Evolutionary conservation across 2,888 invertebrate genomes (phyloP).

Genomic region (Eupsilia transversa): DNA sequence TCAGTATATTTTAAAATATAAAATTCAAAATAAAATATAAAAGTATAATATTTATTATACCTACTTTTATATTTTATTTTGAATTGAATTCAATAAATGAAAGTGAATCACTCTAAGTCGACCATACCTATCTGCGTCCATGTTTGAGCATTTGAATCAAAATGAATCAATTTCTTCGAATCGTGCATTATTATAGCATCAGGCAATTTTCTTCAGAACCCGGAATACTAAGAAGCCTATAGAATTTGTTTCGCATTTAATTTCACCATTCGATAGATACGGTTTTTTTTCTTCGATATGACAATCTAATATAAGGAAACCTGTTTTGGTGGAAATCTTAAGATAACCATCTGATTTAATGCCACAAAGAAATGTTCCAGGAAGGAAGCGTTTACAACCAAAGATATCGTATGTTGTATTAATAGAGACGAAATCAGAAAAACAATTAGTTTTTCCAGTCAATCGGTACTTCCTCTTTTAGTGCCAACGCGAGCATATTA

Average conservation of each 20-base stretch:
- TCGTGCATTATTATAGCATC: not conserved
- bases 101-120: not conserved
- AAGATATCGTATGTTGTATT: not conserved
- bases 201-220: constrained; percentile 1
- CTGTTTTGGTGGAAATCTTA: not conserved
- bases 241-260: constrained; percentile 27
- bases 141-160: not conserved
- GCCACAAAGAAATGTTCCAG: not conserved
- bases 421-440: not conserved
- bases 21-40: too few relatives aligned
- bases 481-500: not conserved
- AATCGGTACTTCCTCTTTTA: not conserved
- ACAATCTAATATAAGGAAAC: not conserved
- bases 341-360: not conserved
- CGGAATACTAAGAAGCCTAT: constrained; percentile 22
- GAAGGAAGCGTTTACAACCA: too few relatives aligned
- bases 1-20: too few relatives aligned
- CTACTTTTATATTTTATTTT: too few relatives aligned
- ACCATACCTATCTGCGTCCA: too few relatives aligned
- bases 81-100: not conserved
- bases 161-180: not conserved
- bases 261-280: constrained; percentile 7
- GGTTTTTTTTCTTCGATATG: not conserved
- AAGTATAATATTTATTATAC: too few relatives aligned
- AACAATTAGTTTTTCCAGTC: not conserved